Base-by-base conservation (phyloP, 2,888 invertebrate genomes). In the Halocaridina rubra region DNA sequence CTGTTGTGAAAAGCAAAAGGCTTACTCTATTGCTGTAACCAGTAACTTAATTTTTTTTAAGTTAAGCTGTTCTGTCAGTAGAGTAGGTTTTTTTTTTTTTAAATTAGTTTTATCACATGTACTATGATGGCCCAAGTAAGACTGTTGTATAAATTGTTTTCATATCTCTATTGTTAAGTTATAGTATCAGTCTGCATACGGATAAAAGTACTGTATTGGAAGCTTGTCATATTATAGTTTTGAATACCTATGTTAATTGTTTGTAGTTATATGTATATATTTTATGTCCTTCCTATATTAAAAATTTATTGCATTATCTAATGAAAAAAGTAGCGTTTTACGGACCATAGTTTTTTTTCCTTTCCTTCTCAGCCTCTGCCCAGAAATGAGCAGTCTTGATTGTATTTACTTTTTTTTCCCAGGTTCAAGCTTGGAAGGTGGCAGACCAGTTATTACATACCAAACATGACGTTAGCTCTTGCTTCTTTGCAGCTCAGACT, bases 401-500 rank as follows among this genome's bases (percentile, higher is more conserved):
- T 72, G n/a, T 53, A 27, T 32, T 10, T 77, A 24, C 19, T 67
- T 10, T 67, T n/a, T 71, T 59, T 85, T 88, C 89, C 77, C 92
- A 99, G 98, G 95, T 98, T 80, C 96, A 95, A 91, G 98, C 99
- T 19, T 99, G 99, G 99, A 96, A 96, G 90, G 94, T 98, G 89
- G 96, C 98, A 8, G 98, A 99, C 91, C 96, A 98, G 91, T 93
- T 99, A 88, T 92, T 99, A 79, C 96, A 96, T 89, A 94, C 96
- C 89, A 97, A 97, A 90, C 93, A 95, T 88, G 96, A 97, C 91
- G 91, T 97, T 87, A 95, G 98, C 90, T 97, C 97, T 3, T 97
- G 98, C 91, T 98, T 98, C 91, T 99, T 99, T 92, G 99, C 98
- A 72, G 98, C 99, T 13, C 99, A 99, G 91, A 99, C 99, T 1